These are phyloP conservation scores for Anisognathus igniventris DNA, from an alignment of 2,797 vertebrate genomes.

Conservation along the genomic window DNA sequence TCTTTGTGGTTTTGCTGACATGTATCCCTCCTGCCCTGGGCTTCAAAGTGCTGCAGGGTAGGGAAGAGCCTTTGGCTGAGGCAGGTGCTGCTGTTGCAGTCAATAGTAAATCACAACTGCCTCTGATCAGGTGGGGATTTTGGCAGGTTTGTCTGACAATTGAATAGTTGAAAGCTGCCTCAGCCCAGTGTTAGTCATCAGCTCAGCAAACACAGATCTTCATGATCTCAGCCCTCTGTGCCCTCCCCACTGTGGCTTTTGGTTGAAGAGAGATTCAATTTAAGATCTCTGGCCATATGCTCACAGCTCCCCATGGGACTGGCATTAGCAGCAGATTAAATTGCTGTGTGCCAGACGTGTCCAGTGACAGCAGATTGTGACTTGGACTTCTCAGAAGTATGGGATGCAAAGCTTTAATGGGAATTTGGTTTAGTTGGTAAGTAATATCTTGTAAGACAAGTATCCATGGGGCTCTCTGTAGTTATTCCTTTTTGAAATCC, in stretches of 20 bases:
- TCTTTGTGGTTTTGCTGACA: neutral
- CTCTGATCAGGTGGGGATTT: neutral
- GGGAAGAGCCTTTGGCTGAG: neutral
- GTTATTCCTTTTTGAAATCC: neutral
- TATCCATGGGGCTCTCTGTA: accelerated
- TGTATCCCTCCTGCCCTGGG: neutral
- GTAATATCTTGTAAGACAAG: neutral
- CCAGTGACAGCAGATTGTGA: neutral
- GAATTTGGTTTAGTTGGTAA: neutral
- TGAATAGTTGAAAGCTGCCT: neutral
- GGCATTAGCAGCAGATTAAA: neutral
- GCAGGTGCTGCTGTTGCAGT: neutral
- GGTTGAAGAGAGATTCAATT: neutral
- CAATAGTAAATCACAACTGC: neutral
- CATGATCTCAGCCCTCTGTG: neutral
- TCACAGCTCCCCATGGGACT: neutral
- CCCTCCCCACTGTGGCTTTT: neutral
- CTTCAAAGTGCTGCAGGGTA: neutral
- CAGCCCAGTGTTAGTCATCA: neutral
- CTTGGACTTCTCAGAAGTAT: neutral
- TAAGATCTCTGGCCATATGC: neutral
- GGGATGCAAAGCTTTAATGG: neutral
- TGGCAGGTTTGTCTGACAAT: neutral
- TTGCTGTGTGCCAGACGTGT: neutral
- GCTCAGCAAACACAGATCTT: neutral